Conservation (phyloP, 2,113 vertebrate genomes). For the Perccottus glenii region DNA sequence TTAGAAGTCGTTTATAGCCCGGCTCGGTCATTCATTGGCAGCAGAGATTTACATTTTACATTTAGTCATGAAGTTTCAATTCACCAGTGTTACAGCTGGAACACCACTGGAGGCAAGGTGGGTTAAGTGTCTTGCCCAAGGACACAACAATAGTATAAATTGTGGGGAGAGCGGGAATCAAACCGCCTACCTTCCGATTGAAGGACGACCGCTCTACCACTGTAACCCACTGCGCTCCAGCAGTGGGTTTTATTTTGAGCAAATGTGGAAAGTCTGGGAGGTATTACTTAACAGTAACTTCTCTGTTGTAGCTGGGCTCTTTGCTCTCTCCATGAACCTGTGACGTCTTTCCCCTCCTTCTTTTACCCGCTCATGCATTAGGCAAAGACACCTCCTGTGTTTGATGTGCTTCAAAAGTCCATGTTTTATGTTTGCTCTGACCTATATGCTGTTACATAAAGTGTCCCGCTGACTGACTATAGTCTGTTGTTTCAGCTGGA, state of each 20-base stretch:
- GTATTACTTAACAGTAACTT: constrained; percentile 29
- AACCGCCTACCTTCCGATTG: too few relatives aligned
- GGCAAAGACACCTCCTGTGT: constrained; percentile 19
- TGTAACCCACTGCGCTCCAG: too few relatives aligned
- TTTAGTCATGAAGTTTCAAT: too few relatives aligned
- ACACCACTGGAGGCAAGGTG: too few relatives aligned
- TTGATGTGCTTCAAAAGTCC: constrained; percentile 5
- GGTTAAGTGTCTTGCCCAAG: too few relatives aligned
- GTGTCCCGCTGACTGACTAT: constrained; percentile 42
- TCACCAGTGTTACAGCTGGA: too few relatives aligned
- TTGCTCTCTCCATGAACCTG: not conserved
- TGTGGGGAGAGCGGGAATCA: too few relatives aligned
- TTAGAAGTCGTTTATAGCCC: not conserved
- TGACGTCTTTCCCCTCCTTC: constrained; percentile 39
- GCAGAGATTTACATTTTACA: too few relatives aligned
- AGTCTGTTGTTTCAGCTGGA: constrained; percentile 62
- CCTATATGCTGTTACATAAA: constrained; percentile 21
- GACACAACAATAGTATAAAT: too few relatives aligned
- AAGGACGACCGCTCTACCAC: too few relatives aligned
- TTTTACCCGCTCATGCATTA: constrained; percentile 41
- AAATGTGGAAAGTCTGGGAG: constrained; percentile 33
- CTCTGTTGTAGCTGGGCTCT: not conserved
- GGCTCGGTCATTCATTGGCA: constrained; percentile 17
- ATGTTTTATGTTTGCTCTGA: constrained; percentile 18
- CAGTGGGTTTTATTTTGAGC: constrained; percentile 5